Evolutionary conservation across 2,888 invertebrate genomes (phyloP).

Genomic region (Apoda limacodes): DNA sequence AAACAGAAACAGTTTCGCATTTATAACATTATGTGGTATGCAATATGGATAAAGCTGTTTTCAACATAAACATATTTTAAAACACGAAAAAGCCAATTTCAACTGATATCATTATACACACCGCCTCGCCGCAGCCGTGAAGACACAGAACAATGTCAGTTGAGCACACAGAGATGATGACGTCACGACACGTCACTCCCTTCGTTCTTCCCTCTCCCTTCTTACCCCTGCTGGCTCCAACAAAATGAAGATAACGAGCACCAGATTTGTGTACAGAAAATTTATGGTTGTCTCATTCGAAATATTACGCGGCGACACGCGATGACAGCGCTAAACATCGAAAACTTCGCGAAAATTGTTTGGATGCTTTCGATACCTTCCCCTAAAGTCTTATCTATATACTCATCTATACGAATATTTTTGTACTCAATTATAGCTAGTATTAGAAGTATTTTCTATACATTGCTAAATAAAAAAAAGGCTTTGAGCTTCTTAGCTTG

Average conservation of each 20-base stretch:
- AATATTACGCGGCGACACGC: slow-evolving; percentile 27
- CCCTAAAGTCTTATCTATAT: too few relatives aligned
- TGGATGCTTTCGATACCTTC: too few relatives aligned
- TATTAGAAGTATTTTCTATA: too few relatives aligned
- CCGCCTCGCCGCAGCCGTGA: too few relatives aligned
- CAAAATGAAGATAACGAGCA: slow-evolving; percentile 42
- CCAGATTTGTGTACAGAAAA: slow-evolving; percentile 41
- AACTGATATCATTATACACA: slow-evolving; percentile 7
- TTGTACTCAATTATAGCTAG: too few relatives aligned
- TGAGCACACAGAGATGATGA: slow-evolving; percentile 42
- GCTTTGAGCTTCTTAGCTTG: too few relatives aligned
- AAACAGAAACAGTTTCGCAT: background rate
- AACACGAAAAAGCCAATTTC: slow-evolving; percentile 7
- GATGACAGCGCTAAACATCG: slow-evolving; percentile 24
- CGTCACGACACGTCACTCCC: slow-evolving; percentile 41
- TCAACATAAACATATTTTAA: background rate
- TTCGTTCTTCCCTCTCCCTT: slow-evolving; percentile 12
- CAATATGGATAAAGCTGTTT: slow-evolving; percentile 1
- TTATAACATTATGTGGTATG: background rate
- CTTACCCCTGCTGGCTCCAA: slow-evolving; percentile 13
- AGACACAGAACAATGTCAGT: slow-evolving; percentile 37
- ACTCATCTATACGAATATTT: too few relatives aligned
- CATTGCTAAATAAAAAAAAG: too few relatives aligned
- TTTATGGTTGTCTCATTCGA: slow-evolving; percentile 28
- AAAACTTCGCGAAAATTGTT: too few relatives aligned